Evolutionary conservation across 2,888 invertebrate species (phyloP), one percentile per base, ranked within the genome.

Genomic region (Drosophila falleni): DNA sequence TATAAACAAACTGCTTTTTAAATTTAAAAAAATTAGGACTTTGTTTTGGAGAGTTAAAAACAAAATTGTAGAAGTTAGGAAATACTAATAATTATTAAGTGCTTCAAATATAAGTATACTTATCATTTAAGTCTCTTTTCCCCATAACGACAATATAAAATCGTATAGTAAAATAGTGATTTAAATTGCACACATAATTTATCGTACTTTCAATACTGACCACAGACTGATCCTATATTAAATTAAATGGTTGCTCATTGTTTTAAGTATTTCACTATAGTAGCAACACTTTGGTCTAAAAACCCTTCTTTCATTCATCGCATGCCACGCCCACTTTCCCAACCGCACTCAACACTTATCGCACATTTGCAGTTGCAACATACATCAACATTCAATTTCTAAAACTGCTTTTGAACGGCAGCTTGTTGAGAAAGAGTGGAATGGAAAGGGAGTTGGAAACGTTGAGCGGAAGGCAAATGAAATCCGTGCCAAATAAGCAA

Each of bases 401-500:
- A 77, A 80, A 75, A 61, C 58, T 61, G 35, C 54, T 63, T 71
- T 60, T 58, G 10, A 51, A 11, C 41, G 41, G 11, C 11, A 9
- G 35, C 23, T 2, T 29, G 41, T 2, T 1, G 16, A 10, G 8
- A 9, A 11, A n/a, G 55, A 15, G 15, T 19, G 3, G 10, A 23
- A 31, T 23, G 19, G 6, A 4, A 10, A 10, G 33, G 46, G 26
- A n/a, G 41, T 11, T 15, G 39, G 29, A n/a, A 41, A 33, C 5
- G 9, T 9, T 11, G 29, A 62, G n/a, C 66, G 68, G 69, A 63
- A 55, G 35, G 70, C 46, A 71, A 70, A 58, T 71, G 74, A 74
- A 79, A 79, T 79, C 78, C 78, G 80, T 80, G 80, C 74, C 79
- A 79, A 79, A 78, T 69, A 80, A 74, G 78, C 69, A 74, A 78